Conservation (phyloP, 2,888 invertebrate species). For the Rhaphigaster nebulosa region DNA sequence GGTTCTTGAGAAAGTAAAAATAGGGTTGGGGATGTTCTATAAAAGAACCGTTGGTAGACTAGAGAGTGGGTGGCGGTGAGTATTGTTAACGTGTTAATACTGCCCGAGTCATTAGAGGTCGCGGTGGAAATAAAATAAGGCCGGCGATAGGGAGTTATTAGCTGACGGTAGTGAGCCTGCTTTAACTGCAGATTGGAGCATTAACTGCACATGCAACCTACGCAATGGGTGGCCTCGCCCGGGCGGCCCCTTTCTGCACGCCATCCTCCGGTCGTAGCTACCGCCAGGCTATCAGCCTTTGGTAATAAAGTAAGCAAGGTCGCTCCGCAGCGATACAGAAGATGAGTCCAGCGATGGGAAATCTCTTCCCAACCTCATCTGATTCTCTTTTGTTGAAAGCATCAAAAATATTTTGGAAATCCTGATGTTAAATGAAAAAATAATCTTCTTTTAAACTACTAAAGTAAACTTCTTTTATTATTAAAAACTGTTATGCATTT, state of each 20-base stretch:
- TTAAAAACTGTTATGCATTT: no score
- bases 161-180: background rate
- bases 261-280: background rate
- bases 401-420: background rate
- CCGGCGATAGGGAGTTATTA: background rate
- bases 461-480: no score
- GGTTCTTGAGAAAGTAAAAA: no score
- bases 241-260: background rate
- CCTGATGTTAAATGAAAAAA: no score
- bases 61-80: background rate
- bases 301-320: background rate
- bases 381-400: background rate
- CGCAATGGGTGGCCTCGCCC: background rate
- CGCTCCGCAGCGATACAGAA: background rate
- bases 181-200: constrained; percentile 41
- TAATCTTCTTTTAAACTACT: no score
- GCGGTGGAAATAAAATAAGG: background rate
- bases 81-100: constrained; percentile 37
- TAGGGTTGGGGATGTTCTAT: no score
- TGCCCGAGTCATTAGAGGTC: background rate
- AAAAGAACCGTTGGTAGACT: no score
- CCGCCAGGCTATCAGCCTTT: background rate
- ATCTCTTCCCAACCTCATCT: no score
- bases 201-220: background rate
- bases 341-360: background rate